Conservation (phyloP, 53 echinoderm and acorn worm species). For the Stichopus horrens region DNA sequence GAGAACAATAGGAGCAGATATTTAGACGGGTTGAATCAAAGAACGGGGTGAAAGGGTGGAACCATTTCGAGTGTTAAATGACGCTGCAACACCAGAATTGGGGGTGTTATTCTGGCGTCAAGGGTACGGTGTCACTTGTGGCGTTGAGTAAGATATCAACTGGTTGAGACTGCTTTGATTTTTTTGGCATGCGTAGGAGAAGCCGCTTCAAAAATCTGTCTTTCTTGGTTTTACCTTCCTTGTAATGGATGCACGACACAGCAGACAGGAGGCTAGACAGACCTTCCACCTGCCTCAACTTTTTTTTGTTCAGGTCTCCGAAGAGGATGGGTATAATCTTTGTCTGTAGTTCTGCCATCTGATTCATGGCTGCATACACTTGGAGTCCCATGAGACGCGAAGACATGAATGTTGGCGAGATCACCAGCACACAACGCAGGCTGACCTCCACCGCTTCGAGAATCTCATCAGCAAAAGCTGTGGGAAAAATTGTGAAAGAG, state of each 20-base stretch:
- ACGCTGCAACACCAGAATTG: no score
- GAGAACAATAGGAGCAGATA: no score
- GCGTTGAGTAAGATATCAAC: conserved; percentile 23
- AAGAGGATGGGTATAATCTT: conserved; percentile 43
- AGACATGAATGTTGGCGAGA: conserved; percentile 30
- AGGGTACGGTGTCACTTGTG: conserved; percentile 18
- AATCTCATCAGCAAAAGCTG: conserved; percentile 43
- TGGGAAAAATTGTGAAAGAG: not conserved
- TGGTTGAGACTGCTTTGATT: not conserved
- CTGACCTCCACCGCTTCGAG: conserved; percentile 33
- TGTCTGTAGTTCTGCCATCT: conserved; percentile 29
- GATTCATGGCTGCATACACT: conserved; percentile 10
- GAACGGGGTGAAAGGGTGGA: no score
- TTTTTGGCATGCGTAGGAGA: conserved; percentile 26
- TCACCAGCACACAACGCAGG: conserved; percentile 22
- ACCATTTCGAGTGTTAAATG: no score
- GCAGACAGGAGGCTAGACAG: conserved; percentile 1
- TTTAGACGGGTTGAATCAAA: no score
- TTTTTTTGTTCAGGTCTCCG: conserved; percentile 23
- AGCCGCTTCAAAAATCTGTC: conserved; percentile 26
- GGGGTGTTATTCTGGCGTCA: not conserved
- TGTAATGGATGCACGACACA: conserved; percentile 12
- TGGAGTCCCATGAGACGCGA: conserved; percentile 36
- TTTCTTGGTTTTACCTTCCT: conserved; percentile 31
- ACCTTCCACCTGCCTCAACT: not conserved